These are phyloP conservation scores for Notarius lentiginosus DNA, from an alignment of 2,113 vertebrate species.

Conservation along the genomic window DNA sequence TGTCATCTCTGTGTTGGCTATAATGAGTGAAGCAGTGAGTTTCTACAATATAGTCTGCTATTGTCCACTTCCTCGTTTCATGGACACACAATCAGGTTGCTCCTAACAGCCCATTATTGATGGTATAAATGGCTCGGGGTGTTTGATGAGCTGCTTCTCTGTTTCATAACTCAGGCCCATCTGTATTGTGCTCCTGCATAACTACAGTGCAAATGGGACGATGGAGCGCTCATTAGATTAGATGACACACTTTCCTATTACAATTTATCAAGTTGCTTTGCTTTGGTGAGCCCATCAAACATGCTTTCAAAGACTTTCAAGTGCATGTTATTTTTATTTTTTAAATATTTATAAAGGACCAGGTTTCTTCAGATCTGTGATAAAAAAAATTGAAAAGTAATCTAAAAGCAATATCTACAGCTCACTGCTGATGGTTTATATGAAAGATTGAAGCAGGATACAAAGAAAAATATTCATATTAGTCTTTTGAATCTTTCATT, in stretches of 20 bases:
- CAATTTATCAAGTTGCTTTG: constrained; percentile 16
- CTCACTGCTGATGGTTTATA: background rate
- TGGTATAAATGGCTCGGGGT: constrained; percentile 54
- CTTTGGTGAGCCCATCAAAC: constrained; percentile 13
- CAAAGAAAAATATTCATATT: background rate
- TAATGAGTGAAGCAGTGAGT: background rate
- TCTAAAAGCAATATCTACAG: constrained; percentile 20
- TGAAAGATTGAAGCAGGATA: background rate
- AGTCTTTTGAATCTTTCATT: background rate
- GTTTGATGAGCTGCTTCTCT: constrained; percentile 26
- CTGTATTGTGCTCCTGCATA: constrained; percentile 8
- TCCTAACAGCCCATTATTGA: constrained; percentile 31
- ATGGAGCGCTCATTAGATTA: constrained; percentile 21
- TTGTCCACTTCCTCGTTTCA: constrained; percentile 6
- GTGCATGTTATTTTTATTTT: background rate
- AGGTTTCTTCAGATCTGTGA: background rate
- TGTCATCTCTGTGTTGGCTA: background rate
- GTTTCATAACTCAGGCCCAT: constrained; percentile 45
- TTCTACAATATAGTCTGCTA: background rate
- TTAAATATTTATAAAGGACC: background rate
- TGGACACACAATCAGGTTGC: constrained; percentile 33
- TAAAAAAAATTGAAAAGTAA: background rate
- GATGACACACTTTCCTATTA: constrained; percentile 33
- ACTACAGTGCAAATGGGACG: constrained; percentile 25
- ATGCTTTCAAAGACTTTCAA: background rate